Conservation (phyloP, 2,888 invertebrate species). For the Tetragonisca angustula region DNA sequence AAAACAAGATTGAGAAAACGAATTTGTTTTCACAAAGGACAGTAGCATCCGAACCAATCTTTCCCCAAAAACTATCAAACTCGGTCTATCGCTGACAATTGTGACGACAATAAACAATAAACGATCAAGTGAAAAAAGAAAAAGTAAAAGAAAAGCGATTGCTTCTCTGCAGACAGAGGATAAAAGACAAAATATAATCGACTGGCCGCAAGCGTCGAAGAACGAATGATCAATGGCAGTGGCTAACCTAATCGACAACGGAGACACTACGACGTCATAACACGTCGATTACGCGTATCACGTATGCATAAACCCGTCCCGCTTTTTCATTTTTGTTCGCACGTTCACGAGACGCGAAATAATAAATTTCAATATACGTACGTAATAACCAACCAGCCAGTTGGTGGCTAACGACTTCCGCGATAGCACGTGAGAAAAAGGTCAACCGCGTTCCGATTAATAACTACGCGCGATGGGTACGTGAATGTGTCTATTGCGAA, state of each 20-base stretch:
- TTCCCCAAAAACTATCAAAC: too few species aligned
- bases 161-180: neutral
- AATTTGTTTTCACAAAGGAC: too few species aligned
- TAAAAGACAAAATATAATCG: neutral
- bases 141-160: neutral
- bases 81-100: too few species aligned
- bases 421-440: conserved; percentile 54
- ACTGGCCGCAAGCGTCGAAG: neutral
- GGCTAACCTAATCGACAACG: conserved; percentile 21
- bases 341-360: conserved; percentile 44
- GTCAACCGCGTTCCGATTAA: conserved; percentile 38
- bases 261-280: conserved; percentile 14
- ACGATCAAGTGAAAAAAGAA: neutral
- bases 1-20: too few species aligned
- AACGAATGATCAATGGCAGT: conserved; percentile 6
- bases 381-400: conserved; percentile 38
- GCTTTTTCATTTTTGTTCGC: conserved; percentile 38
- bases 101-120: neutral
- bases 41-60: too few species aligned
- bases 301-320: conserved; percentile 27
- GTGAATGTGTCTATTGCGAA: conserved; percentile 29
- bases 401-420: conserved; percentile 45
- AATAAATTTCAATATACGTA: conserved; percentile 38
- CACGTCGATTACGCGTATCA: conserved; percentile 30
- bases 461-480: conserved; percentile 17